Conservation (phyloP, 1,140 invertebrate species). For the Odontomachus brunneus region DNA sequence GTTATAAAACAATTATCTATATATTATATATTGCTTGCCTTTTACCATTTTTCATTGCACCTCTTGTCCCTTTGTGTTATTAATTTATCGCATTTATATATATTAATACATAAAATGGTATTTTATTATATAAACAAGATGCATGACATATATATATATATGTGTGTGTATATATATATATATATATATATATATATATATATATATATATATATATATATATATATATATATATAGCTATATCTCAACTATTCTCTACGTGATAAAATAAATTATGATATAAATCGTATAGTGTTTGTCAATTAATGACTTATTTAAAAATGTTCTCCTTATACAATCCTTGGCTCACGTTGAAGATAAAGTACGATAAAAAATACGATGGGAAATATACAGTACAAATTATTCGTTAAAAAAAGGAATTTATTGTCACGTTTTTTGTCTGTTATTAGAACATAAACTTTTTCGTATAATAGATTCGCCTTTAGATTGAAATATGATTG, state of each 20-base stretch:
- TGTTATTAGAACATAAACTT: slow-evolving; percentile 79
- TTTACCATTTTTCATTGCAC: slow-evolving; percentile 30
- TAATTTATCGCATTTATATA: slow-evolving; percentile 34
- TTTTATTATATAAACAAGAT: slow-evolving; percentile 44
- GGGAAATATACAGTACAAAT: not conserved
- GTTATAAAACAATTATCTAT: not conserved
- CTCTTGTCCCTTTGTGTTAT: slow-evolving; percentile 36
- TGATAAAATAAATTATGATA: slow-evolving; percentile 57
- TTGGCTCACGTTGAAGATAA: not conserved
- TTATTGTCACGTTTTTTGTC: slow-evolving; percentile 52
- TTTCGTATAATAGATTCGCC: slow-evolving; percentile 78
- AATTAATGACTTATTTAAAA: slow-evolving; percentile 12
- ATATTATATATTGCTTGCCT: not conserved
- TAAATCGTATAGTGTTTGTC: slow-evolving; percentile 25
- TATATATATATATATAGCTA: too few species aligned
- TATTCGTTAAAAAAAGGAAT: not conserved
- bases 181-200: too few species aligned
- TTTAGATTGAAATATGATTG: slow-evolving; percentile 82
- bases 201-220: too few species aligned
- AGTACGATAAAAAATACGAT: not conserved
- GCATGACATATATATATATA: too few species aligned
- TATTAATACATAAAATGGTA: slow-evolving; percentile 16
- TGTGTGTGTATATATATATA: too few species aligned
- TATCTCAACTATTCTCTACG: slow-evolving; percentile 41
- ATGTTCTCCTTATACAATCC: not conserved